A percentile compares a stretch with the other conserved stretches of the same genome.
Evolutionary conservation across 2,113 vertebrate genomes (phyloP).

Genomic region (Syrrhaptes paradoxus): DNA sequence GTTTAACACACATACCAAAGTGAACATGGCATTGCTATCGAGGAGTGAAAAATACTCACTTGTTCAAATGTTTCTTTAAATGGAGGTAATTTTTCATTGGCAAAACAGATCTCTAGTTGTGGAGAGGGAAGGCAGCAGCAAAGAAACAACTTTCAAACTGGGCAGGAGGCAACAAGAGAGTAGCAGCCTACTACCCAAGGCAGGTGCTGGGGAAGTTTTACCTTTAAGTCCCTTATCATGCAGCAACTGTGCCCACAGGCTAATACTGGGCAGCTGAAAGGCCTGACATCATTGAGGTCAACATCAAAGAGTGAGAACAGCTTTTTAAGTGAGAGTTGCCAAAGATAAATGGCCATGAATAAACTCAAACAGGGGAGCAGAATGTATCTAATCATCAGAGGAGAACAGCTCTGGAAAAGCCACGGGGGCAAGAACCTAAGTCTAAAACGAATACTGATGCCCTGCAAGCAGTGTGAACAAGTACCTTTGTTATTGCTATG

Average conservation of each 20-base stretch:
- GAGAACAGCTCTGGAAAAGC: constrained; percentile 2
- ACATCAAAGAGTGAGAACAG: constrained; percentile 15
- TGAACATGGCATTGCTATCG: background rate
- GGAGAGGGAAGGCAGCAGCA: background rate
- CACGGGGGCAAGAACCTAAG: background rate
- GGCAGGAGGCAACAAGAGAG: background rate
- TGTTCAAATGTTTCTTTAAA: background rate
- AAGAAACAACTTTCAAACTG: background rate
- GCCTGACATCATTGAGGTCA: background rate
- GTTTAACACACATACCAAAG: background rate
- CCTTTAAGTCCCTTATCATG: background rate
- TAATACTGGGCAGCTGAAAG: background rate
- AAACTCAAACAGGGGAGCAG: background rate
- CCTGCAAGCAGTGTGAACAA: background rate
- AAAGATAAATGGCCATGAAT: constrained; percentile 29
- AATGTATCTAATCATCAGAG: background rate
- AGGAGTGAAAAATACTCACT: background rate
- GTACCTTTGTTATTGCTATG: background rate
- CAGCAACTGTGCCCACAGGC: background rate
- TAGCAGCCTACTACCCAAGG: background rate
- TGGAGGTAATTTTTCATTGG: background rate
- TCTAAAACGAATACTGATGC: background rate
- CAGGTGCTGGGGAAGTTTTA: background rate
- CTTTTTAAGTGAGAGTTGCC: background rate
- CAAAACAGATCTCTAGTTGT: background rate